Conservation (phyloP, 2,797 vertebrate genomes). For the Pachyuromys duprasi region DNA sequence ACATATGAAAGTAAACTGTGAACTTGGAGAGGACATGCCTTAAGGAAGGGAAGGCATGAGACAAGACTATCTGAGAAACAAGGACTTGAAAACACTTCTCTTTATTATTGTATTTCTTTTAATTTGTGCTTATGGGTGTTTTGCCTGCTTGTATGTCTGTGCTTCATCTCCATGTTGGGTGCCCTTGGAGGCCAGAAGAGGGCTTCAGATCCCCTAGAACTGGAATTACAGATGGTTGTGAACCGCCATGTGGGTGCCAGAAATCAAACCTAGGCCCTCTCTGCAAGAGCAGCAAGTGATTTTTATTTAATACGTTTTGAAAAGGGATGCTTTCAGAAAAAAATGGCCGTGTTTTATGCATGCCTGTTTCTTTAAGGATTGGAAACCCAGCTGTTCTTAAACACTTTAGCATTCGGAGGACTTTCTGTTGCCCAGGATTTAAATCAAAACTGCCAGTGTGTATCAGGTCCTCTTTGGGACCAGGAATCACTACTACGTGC, state of each 20-base stretch:
- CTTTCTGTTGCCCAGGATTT: constrained; percentile 27
- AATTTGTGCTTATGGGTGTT: background rate
- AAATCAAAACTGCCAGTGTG: constrained; percentile 23
- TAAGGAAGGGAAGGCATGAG: background rate
- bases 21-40: background rate
- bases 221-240: background rate
- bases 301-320: constrained; percentile 54
- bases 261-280: background rate
- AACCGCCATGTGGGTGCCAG: background rate
- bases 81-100: constrained; percentile 25
- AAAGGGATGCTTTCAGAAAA: background rate
- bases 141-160: background rate
- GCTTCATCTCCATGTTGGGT: background rate
- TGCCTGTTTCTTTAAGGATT: constrained; percentile 18
- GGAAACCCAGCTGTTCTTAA: constrained; percentile 24
- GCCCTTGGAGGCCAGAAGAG: background rate
- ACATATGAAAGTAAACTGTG: constrained; percentile 20
- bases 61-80: constrained; percentile 45
- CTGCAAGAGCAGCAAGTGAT: background rate
- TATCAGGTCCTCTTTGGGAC: constrained; percentile 16
- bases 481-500: background rate
- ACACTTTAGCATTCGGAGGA: constrained; percentile 26
- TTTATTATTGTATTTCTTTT: constrained; percentile 45
- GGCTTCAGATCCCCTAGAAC: background rate
- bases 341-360: background rate